Base-by-base conservation (phyloP, 1,140 invertebrate genomes). In the fruit fly (Drosophila melanogaster) region DNA sequence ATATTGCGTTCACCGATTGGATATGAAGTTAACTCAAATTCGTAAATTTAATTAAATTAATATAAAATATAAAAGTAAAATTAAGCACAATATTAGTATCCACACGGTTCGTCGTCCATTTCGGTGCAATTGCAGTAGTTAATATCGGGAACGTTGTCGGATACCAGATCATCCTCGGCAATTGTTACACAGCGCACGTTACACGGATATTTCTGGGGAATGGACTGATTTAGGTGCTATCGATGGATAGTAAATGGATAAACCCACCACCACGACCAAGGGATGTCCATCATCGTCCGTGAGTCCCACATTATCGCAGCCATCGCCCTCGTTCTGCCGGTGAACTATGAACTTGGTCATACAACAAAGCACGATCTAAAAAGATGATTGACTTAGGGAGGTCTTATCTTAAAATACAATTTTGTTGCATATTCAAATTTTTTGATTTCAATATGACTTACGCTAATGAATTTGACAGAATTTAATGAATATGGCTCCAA, bases 201-300 rank as follows among this genome's bases (percentile, higher is more conserved):
- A 0, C 64, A 30, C 0, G 84, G 84, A 72, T 90, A 84, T 61
- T 89, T 89, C 14, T 70, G 30, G 4, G 12, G 17, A 12, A 22
- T 3, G 3, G n/a, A 5, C 3, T 2, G 12, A 46, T 33, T 38
- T 40, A 49, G 8, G 7, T 8, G 10, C 5, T 14, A 33, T 14
- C 14, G 24, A 22, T 10, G 11, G 1, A 53, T 47, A n/a, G 4
- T n/a, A 30, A 15, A 11, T n/a, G n/a, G 14, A 8, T 8, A 35
- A 40, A 59, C 73, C n/a, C 15, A 79, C 77, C 61, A 90, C 89
- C 24, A 90, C 60, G n/a, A 90, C 77, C 37, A 90, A 35, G 0
- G 87, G 89, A 43, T 64, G 62, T 1, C 87, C 87, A 11, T 84
- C 75, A 1, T 90, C 83, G 47, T 91, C 87, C 10, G 53, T 83